These are phyloP conservation scores for Argopecten irradians DNA, from an alignment of 1,140 invertebrate genomes.

Conservation along the genomic window DNA sequence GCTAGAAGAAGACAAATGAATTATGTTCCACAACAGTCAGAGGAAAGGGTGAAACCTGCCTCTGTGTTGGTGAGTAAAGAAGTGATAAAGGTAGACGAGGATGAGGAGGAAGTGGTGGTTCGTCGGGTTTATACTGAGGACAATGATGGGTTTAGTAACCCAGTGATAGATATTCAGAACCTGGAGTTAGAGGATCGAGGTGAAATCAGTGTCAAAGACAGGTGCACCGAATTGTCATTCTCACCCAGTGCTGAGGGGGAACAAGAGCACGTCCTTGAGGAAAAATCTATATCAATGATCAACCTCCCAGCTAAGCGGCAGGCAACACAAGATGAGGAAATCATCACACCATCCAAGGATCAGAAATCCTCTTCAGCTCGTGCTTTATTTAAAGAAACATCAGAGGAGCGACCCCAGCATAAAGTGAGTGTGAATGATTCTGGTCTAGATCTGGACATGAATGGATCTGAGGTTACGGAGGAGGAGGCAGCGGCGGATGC, in stretches of 20 bases:
- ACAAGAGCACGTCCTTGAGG: conserved; percentile 59
- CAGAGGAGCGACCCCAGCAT: background rate
- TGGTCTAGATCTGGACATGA: conserved; percentile 30
- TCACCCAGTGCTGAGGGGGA: conserved; percentile 59
- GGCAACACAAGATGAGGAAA: conserved; percentile 28
- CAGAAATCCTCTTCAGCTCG: background rate
- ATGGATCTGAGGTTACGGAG: conserved; percentile 26
- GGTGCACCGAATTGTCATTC: conserved; percentile 59
- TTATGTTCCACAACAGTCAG: background rate
- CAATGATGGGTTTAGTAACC: background rate
- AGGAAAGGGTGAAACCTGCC: background rate
- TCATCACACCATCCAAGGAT: background rate
- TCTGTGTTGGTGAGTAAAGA: background rate
- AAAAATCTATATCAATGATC: conserved; percentile 64
- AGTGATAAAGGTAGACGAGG: background rate
- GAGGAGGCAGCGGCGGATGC: background rate
- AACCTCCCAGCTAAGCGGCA: conserved; percentile 53
- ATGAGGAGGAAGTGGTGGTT: background rate
- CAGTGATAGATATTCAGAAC: background rate
- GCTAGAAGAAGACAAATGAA: conserved; percentile 35
- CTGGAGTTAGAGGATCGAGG: background rate
- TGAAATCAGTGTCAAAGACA: conserved; percentile 44
- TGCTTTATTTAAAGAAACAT: background rate
- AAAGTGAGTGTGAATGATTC: conserved; percentile 37
- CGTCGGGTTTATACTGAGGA: background rate